These are phyloP conservation scores for Suricata suricatta DNA, from an alignment of 2,113 vertebrate species.

Conservation along the genomic window DNA sequence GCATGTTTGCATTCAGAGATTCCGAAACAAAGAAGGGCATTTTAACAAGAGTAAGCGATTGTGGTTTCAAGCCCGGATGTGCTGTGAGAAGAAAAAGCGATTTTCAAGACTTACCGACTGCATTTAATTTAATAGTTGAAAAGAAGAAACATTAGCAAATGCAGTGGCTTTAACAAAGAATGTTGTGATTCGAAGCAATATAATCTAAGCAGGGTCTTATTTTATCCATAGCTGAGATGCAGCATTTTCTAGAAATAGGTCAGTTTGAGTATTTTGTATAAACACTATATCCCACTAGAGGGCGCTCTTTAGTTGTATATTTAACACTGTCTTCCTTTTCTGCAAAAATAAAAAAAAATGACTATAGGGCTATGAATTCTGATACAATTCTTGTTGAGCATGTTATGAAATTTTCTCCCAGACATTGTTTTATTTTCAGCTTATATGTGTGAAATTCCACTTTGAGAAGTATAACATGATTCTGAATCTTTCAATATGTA, in stretches of 20 bases:
- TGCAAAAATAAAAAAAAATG: constrained; percentile 45
- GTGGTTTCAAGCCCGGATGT: background rate
- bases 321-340: background rate
- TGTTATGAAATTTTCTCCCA: constrained; percentile 82
- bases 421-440: constrained; percentile 83
- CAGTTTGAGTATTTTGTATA: background rate
- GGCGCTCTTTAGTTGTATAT: constrained; percentile 82
- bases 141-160: background rate
- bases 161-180: background rate
- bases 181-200: background rate
- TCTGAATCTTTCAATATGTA: constrained; percentile 79
- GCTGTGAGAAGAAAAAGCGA: background rate
- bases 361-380: constrained; percentile 59
- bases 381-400: constrained; percentile 75
- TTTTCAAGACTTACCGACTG: background rate
- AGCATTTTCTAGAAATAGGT: background rate
- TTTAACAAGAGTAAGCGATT: background rate
- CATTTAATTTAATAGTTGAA: background rate
- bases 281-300: constrained; percentile 76
- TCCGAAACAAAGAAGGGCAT: constrained; percentile 60
- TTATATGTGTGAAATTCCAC: constrained; percentile 85
- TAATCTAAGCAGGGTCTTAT: background rate
- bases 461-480: constrained; percentile 81
- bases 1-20: constrained; percentile 28
- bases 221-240: background rate